Base-by-base conservation (phyloP, 2,113 vertebrate genomes). In the Vulpes ferrilata region DNA sequence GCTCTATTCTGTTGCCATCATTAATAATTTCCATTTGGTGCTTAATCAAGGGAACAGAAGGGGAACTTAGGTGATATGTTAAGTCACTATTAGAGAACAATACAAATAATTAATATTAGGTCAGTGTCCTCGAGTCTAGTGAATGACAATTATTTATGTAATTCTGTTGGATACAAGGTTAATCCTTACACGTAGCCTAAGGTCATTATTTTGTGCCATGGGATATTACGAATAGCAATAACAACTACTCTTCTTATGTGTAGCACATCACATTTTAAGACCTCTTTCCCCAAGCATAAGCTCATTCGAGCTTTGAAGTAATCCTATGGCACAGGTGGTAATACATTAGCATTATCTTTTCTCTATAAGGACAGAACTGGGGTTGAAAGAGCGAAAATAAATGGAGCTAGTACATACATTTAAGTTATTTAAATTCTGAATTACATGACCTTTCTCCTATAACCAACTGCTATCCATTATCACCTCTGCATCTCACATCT, bases 1-100 rank as follows among this genome's bases (percentile, higher is more conserved):
- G 55, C 12, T 76, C 35, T 85, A 84, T 90, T 74, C 6, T 96
- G 57, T 90, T 88, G 12, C 19, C 11, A 16, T 59, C 76, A 82
- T 96, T 88, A 88, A 92, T 80, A 90, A 90, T 60, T 71, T 71
- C 20, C 38, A 71, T 51, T 13, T 51, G 59, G 17, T 38, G 81
- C 35, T 90, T 92, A 81, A 96, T 84, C 32, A 73, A 94, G 94
- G 95, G 53, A 92, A 30, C 22, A 67, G 74, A 97, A 90, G 90
- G 59, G 71, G 71, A 51, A 81, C n/a, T 84, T 95, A 35, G 20
- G 51, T 96, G 59, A 97, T 38, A 59, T 48, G 11, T 78, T 95
- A 81, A 89, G 59, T 85, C 79, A 19, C 5, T 78, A 10, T 65
- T 86, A 89, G 60, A 89, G 53, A 90, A 57, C 23, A 88, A 81